Percentiles rank a stretch among this genome's conserved stretches.
Evolutionary conservation across 2,888 invertebrate genomes (phyloP).

Genomic region (Cetonia aurata): DNA sequence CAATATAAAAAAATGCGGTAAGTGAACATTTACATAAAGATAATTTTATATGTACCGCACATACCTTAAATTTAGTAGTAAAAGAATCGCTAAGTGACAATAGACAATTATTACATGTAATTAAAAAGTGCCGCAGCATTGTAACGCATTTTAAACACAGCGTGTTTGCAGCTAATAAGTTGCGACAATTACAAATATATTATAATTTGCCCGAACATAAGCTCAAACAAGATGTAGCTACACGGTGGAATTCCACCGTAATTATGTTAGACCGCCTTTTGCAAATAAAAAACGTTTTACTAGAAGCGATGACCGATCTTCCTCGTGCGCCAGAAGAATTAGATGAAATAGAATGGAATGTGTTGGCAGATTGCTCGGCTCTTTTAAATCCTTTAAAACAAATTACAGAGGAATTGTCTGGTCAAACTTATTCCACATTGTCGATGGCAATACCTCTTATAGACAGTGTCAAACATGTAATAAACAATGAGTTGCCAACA

Average conservation of each 20-base stretch:
- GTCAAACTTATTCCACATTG: too few relatives aligned
- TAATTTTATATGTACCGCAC: too few relatives aligned
- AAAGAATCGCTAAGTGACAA: neutral
- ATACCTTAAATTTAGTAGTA: neutral
- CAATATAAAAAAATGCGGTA: neutral
- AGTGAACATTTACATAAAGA: neutral
- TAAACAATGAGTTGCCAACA: too few relatives aligned
- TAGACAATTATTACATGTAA: neutral
- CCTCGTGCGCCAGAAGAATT: too few relatives aligned
- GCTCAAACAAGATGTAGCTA: neutral
- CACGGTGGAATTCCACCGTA: neutral
- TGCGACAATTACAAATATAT: slow-evolving; percentile 3
- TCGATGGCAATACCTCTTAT: too few relatives aligned
- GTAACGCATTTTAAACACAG: slow-evolving; percentile 5
- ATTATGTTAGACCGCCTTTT: neutral
- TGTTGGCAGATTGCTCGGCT: too few relatives aligned
- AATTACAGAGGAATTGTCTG: too few relatives aligned
- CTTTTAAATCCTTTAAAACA: too few relatives aligned
- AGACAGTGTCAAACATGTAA: too few relatives aligned
- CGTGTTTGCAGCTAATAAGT: slow-evolving; percentile 1
- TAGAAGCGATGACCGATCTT: too few relatives aligned
- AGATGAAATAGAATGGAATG: too few relatives aligned
- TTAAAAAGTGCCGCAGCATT: slow-evolving; percentile 4
- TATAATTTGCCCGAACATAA: slow-evolving; percentile 1
- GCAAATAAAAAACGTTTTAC: too few relatives aligned